Evolutionary conservation across 2,113 vertebrate genomes (phyloP), one percentile per base, ranked within the genome.

Genomic region (Paramormyrops kingsleyae): DNA sequence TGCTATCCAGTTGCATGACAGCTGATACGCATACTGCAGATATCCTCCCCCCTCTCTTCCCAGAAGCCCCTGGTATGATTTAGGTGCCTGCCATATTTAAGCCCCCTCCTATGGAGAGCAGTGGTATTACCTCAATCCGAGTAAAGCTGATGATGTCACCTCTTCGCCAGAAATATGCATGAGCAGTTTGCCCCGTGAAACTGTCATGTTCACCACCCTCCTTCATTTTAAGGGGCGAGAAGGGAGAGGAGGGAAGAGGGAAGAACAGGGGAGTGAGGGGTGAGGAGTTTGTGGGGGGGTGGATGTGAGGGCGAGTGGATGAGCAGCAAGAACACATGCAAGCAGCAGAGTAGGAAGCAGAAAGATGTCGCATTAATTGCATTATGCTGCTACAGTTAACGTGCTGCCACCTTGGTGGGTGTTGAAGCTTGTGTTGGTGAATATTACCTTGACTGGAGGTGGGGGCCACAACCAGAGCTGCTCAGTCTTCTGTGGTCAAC

Each of bases 61-160:
- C 49, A 39, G 84, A 0, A 95, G 97, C 95, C 95, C 94, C 95
- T 96, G 92, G 92, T 95, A 91, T 92, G 89, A 89, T 88, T 92
- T 93, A 94, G 93, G 89, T 91, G 7, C 39, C 88, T 93, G 90
- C 94, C 94, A 91, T 80, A 80, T 95, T 95, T 95, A 95, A 94
- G 94, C 95, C 91, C 77, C 91, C 88, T 88, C 93, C 90, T 24
- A 95, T 93, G 88, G 90, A 94, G 93, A 94, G 80, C 92, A 93
- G 93, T 89, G 88, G 91, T 93, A 93, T 92, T 91, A 90, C 90
- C 88, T 94, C 93, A 93, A 93, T 95, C 91, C 93, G 92, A 92
- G 90, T 90, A 92, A 94, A 94, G 93, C 90, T 91, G 90, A 94
- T 95, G 93, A 95, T 95, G 93, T 95, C 92, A 95, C 94, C 87